Evolutionary conservation across 2,888 invertebrate genomes (phyloP), one percentile per base, ranked within the genome.

Genomic region (Apamea crenata): DNA sequence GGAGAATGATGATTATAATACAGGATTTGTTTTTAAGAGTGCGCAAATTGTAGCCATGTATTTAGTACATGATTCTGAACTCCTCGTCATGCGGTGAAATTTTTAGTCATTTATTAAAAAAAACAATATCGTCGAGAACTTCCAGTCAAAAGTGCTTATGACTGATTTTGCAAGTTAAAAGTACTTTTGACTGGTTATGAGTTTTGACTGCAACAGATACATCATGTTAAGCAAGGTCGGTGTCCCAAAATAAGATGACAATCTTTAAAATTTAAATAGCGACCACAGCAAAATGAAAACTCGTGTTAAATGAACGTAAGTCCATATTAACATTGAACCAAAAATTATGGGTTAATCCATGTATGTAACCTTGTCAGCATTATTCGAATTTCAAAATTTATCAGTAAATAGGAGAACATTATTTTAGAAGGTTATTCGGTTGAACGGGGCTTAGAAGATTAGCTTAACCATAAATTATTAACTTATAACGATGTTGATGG

Each of bases 401-500:
- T 67, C 71, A 47, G 40, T 83, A 80, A 79, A 69, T 65, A 69
- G 44, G 18, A 47, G 10, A 56, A 69, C 47, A 69, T 81, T 74
- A 74, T 81, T 87, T 82, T 53, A 72, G 12, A 29, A 77, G 81
- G 86, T 88, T 84, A 82, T 84, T 69, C 80, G 16, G 69, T 70
- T 79, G 44, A 72, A 66, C 65, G 36, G 56, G 65, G 75, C 78
- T 84, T 77, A 83, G 53, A 74, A 78, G 77, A 80, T 82, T 78
- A 83, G 44, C 56, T 40, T 59, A 63, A 68, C 74, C 80, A 78
- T 88, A 84, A 84, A 86, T 84, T 68, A 83, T 80, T 77, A 83
- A 88, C 61, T 78, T 80, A 74, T 65, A 79, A 80, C 66, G 59
- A 75, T 85, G 83, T 76, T 77, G 70, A 85, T 82, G 77, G 74